A percentile compares a stretch with the other conserved stretches of the same genome.
Conservation (phyloP, 37 sponge, comb jelly and placozoan species). For the Spongilla lacustris region DNA sequence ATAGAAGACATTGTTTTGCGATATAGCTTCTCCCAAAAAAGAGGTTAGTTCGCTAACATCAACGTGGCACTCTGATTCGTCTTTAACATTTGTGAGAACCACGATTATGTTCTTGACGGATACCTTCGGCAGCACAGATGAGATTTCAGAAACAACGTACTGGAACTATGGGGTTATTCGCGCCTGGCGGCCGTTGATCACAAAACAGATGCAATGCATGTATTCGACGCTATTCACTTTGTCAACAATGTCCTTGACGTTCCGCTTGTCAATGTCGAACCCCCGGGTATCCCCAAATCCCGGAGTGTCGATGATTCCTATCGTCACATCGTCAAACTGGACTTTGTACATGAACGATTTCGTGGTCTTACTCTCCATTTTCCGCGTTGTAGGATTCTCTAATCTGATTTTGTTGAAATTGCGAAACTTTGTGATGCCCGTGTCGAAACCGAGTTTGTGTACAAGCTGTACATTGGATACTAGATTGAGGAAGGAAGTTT, state of each 20-base stretch:
- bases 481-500: constrained; percentile 26
- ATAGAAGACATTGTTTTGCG: constrained; percentile 2
- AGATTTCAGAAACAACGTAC: constrained; percentile 41
- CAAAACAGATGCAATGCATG: constrained; percentile 44
- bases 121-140: constrained; percentile 34
- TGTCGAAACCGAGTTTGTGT: not conserved
- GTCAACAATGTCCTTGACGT: constrained; percentile 25
- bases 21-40: constrained; percentile 21
- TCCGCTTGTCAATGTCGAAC: constrained; percentile 22
- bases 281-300: constrained; percentile 51
- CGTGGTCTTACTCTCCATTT: constrained; percentile 47
- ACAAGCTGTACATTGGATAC: not conserved
- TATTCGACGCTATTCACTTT: constrained; percentile 10
- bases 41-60: constrained; percentile 17
- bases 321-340: not conserved
- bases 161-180: not conserved
- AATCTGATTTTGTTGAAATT: constrained; percentile 28
- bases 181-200: constrained; percentile 34
- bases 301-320: constrained; percentile 53
- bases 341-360: constrained; percentile 18
- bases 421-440: not conserved
- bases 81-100: constrained; percentile 33
- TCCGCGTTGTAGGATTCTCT: constrained; percentile 8
- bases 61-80: constrained; percentile 5
- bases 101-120: constrained; percentile 42